Percentiles rank a stretch among this genome's conserved stretches.
Conservation (phyloP, 2,888 invertebrate genomes). For the Polylopha cassiicola region DNA sequence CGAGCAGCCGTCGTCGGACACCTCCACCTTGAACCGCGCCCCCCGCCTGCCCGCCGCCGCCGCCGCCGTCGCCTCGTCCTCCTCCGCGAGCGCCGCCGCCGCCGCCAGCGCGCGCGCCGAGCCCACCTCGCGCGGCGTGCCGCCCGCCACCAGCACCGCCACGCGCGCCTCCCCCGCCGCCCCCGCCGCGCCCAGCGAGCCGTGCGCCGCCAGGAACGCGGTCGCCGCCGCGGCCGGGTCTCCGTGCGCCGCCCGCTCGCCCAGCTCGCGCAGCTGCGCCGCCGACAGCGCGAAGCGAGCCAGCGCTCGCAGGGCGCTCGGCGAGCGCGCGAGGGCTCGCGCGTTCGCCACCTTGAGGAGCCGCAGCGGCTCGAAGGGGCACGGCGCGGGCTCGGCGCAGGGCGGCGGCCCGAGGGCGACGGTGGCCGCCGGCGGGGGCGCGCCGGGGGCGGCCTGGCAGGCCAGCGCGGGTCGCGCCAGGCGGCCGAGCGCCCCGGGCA, state of each 20-base stretch:
- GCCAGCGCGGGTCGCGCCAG: conserved; percentile 50
- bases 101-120: conserved; percentile 41
- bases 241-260: conserved; percentile 24
- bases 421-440: conserved; percentile 22
- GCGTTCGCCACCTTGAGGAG: conserved; percentile 50
- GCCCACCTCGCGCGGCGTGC: conserved; percentile 36
- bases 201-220: conserved; percentile 31
- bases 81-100: conserved; percentile 53
- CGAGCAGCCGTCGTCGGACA: conserved; percentile 53
- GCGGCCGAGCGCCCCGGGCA: conserved; percentile 20
- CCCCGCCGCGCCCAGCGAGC: conserved; percentile 24
- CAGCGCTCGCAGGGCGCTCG: conserved; percentile 45
- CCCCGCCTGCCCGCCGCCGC: conserved; percentile 12
- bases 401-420: conserved; percentile 48
- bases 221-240: conserved; percentile 35
- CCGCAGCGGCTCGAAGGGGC: conserved; percentile 58
- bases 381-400: conserved; percentile 35
- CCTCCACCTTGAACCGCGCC: conserved; percentile 44
- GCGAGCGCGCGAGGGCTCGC: conserved; percentile 41
- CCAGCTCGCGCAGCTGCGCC: conserved; percentile 36
- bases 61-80: conserved; percentile 29
- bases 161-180: conserved; percentile 42
- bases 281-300: conserved; percentile 37
- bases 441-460: too few relatives aligned
- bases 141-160: conserved; percentile 39